Base-by-base conservation (phyloP, 2,797 vertebrate genomes). In the Podargus strigoides region DNA sequence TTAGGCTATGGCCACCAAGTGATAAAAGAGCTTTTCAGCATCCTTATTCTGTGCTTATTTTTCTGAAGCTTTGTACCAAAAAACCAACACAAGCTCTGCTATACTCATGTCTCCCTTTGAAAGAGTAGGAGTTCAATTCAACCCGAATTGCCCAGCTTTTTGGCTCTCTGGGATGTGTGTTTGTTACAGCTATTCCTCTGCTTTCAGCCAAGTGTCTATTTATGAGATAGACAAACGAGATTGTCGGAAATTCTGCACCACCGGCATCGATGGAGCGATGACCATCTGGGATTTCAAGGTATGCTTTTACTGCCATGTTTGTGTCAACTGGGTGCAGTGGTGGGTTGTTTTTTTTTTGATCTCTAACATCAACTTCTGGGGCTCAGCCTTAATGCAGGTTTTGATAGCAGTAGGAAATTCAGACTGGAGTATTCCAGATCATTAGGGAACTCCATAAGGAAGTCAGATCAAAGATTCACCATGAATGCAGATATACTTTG, bases 231-330 rank as follows among this genome's bases (percentile, higher is more conserved):
- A 99, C 98, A 99, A 99, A 98, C 98, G 98, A 98, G 99, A 99
- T 86, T 99, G 99, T 98, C 99, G 98, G 94, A 99, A 99, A 98
- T 99, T 99, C 98, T 99, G 99, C 98, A 99, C 99, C 98, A 99
- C 99, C 23, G 99, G 99, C 97, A 99, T 99, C 14, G 99, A 99
- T 85, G 99, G 99, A 97, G 99, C 99, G 46, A 99, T 99, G 99
- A 99, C 99, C 96, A 99, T 99, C 98, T 99, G 99, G 99, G 99
- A 99, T 97, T 99, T 99, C 93, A 99, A 99, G 99, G 99, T 99
- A 94, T 10, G 87, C 74, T 96, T 62, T 58, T 82, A 37, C 67
- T 75, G 4, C 75, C 6, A 0, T 46, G 37, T 34, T 37, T 58
- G 2, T 56, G 41, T 42, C 28, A 56, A 11, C 60, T 42, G 50